phyloP scores from a whole-genome alignment of 2,797 vertebrate species.

The Prunella strophiata region DNA sequence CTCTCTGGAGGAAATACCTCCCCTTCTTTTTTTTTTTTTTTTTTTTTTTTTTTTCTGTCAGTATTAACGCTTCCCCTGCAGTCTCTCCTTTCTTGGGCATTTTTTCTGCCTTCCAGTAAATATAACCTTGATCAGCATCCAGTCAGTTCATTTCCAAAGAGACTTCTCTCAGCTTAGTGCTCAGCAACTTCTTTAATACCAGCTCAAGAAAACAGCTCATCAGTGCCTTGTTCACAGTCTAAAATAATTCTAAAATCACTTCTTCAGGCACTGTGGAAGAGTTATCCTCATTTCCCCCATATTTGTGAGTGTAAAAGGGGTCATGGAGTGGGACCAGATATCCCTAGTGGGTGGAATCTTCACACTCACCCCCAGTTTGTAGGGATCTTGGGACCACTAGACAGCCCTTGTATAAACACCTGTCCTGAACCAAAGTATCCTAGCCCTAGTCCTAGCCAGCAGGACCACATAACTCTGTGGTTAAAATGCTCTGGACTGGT shows the following conservation, averaged over 20 bases:
- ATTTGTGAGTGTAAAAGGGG: background rate
- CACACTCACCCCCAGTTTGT: rapidly evolving
- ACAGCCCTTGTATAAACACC: background rate
- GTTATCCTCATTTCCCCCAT: background rate
- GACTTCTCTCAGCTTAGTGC: background rate
- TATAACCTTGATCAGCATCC: background rate
- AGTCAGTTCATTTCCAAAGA: background rate
- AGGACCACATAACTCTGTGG: background rate
- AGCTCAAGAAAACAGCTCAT: background rate
- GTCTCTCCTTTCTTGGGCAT: background rate
- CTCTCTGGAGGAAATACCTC: background rate
- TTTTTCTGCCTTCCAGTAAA: background rate
- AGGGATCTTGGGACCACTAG: background rate
- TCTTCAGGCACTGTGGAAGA: background rate
- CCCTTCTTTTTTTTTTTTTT: background rate
- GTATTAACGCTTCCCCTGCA: background rate
- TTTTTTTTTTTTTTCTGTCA: no score
- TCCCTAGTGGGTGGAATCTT: background rate
- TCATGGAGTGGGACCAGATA: background rate
- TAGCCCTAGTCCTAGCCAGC: background rate
- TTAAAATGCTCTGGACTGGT: background rate
- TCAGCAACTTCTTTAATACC: background rate
- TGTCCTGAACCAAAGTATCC: background rate
- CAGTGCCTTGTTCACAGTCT: background rate
- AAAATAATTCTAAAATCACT: background rate